A percentile compares a stretch with the other conserved stretches of the same genome.
Evolutionary conservation across 1,140 invertebrate species (phyloP).

Genomic region (Galendromus occidentalis): DNA sequence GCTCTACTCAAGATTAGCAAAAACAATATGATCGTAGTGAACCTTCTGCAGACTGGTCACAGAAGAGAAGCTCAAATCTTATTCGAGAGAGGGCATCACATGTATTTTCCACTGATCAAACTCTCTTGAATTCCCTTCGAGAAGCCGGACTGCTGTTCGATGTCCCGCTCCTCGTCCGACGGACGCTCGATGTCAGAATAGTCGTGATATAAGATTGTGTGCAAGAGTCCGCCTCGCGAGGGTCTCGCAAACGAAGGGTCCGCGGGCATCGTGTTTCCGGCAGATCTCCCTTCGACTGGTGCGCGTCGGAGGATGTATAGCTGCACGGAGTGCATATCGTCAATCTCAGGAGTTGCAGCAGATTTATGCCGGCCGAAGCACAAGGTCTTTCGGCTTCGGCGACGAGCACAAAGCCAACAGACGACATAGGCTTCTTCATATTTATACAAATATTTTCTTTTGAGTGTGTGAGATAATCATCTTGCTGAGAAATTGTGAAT

Average conservation of each 20-base stretch:
- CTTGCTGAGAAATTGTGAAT: constrained; percentile 10
- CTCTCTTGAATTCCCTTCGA: neutral
- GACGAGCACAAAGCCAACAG: neutral
- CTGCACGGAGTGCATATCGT: no score
- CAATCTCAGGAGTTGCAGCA: no score
- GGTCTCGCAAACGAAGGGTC: neutral
- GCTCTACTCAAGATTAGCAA: constrained; percentile 68
- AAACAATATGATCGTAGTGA: constrained; percentile 84
- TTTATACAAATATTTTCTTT: constrained; percentile 17
- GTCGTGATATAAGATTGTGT: neutral
- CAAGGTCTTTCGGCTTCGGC: neutral
- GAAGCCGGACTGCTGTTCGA: neutral
- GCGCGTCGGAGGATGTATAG: no score
- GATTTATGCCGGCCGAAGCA: neutral
- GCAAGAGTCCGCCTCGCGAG: neutral
- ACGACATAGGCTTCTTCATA: neutral
- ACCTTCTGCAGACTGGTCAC: constrained; percentile 69
- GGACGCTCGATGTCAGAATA: no score
- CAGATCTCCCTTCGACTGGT: no score
- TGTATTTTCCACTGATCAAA: neutral
- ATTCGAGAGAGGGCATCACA: neutral
- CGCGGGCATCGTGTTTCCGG: no score
- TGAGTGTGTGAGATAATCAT: constrained; percentile 16
- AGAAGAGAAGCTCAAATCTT: constrained; percentile 46
- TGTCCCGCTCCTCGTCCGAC: neutral